These are phyloP conservation scores for Exaiptasia diaphana DNA, from an alignment of 64 coral and sea anemone genomes.

Conservation along the genomic window DNA sequence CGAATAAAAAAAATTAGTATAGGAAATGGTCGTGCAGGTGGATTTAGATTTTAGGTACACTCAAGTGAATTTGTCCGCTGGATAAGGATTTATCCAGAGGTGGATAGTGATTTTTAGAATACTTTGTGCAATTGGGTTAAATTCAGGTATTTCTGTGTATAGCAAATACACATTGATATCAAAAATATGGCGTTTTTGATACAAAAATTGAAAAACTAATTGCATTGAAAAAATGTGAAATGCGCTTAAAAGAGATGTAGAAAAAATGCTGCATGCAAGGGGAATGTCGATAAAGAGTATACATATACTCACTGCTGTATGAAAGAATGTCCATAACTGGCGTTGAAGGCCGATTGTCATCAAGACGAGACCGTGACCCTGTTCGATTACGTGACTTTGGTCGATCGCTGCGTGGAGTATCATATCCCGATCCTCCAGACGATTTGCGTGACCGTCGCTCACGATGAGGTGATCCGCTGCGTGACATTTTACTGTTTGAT, in stretches of 20 bases:
- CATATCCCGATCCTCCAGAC: neutral
- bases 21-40: neutral
- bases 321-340: slow-evolving; percentile 7
- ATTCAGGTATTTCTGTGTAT: neutral
- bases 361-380: neutral
- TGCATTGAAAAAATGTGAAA: neutral
- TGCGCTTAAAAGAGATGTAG: neutral
- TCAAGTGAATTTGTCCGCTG: neutral
- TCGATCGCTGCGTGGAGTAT: slow-evolving; percentile 1
- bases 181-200: neutral
- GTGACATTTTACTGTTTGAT: slow-evolving; percentile 12
- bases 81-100: too few species aligned
- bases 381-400: neutral
- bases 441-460: slow-evolving; percentile 20
- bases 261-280: neutral
- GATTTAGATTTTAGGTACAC: neutral
- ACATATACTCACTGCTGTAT: neutral
- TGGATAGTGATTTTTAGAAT: neutral
- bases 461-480: slow-evolving; percentile 32
- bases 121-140: neutral
- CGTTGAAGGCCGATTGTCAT: neutral
- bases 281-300: neutral
- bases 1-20: neutral
- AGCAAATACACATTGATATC: neutral
- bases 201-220: neutral